Conservation (phyloP, 2,888 invertebrate species). For the Pandemis heparana region DNA sequence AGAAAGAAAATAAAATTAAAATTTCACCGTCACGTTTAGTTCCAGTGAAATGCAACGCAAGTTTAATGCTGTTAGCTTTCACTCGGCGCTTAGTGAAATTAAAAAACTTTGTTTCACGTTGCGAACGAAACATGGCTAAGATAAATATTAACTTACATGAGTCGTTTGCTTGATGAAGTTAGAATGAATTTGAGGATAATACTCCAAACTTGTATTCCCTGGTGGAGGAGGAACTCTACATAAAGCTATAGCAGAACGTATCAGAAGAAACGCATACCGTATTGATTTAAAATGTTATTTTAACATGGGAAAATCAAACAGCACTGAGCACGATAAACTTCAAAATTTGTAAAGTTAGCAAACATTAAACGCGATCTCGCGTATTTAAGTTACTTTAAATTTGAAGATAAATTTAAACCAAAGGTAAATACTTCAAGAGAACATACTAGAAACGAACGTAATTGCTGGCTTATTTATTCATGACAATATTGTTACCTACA, state of each 20-base stretch:
- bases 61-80: constrained; percentile 29
- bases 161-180: constrained; percentile 34
- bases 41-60: constrained; percentile 26
- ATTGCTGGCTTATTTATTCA: not conserved
- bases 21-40: constrained; percentile 16
- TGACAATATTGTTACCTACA: not conserved
- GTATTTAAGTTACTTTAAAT: too few relatives aligned
- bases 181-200: constrained; percentile 35
- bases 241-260: not conserved
- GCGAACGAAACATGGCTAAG: constrained; percentile 33
- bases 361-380: too few relatives aligned
- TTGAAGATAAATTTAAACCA: too few relatives aligned
- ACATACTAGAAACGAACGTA: too few relatives aligned
- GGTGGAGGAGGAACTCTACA: constrained; percentile 2
- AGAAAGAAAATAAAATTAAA: constrained; percentile 8
- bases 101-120: constrained; percentile 40
- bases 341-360: too few relatives aligned
- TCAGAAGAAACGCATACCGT: not conserved
- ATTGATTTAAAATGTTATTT: not conserved
- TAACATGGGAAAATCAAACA: not conserved
- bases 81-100: constrained; percentile 41
- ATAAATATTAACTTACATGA: constrained; percentile 43
- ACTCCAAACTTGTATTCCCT: constrained; percentile 27
- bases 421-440: too few relatives aligned
- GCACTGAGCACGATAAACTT: too few relatives aligned